phyloP scores from a whole-genome alignment of 2,113 vertebrate genomes.

The Ailuropoda melanoleuca region DNA sequence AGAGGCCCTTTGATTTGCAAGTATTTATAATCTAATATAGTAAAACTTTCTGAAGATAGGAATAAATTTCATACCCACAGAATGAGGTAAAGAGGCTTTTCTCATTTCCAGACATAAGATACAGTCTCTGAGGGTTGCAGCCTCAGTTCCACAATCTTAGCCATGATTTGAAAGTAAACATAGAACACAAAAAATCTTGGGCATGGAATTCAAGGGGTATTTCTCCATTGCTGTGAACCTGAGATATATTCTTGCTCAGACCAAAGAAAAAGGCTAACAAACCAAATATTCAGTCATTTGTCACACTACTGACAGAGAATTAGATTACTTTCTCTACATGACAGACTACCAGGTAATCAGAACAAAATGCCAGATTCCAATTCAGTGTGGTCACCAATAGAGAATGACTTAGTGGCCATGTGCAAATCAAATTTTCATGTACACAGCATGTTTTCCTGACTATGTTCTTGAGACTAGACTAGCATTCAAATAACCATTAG shows the following conservation, averaged over 20 bases:
- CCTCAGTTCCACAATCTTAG: neutral
- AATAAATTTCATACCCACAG: neutral
- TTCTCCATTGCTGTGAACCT: neutral
- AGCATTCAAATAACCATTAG: neutral
- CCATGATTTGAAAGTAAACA: neutral
- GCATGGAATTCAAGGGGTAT: neutral
- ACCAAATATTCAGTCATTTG: neutral
- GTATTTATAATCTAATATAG: neutral
- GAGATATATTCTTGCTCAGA: neutral
- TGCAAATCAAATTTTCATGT: neutral
- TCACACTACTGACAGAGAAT: neutral
- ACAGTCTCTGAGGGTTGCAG: neutral
- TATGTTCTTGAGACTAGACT: neutral
- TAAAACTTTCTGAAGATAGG: neutral
- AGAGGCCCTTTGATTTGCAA: neutral
- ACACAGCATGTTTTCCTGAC: too few relatives aligned
- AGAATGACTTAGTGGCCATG: neutral
- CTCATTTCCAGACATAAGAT: neutral
- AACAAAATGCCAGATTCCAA: neutral
- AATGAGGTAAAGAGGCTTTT: neutral
- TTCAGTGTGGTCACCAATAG: neutral
- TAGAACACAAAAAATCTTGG: neutral
- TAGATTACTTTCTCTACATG: neutral
- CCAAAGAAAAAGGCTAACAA: neutral
- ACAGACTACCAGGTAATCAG: neutral